Evolutionary conservation across 2,113 vertebrate species (phyloP), one percentile per base, ranked within the genome.

Genomic region (Martes martes): DNA sequence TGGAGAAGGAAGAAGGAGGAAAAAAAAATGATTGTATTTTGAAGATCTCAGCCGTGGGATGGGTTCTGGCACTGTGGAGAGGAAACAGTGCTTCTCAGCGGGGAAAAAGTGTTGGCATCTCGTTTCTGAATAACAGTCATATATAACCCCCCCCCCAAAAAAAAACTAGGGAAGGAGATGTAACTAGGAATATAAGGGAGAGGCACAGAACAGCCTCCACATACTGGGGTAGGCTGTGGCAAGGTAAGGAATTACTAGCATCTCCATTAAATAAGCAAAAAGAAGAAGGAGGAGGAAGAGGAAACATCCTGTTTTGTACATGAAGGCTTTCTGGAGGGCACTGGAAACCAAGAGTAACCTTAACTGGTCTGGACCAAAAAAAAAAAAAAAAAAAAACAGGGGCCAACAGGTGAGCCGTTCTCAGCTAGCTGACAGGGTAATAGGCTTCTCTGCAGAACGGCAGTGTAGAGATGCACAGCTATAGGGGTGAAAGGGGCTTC

Each of bases 371-470:
- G n/a, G 36, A 28, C 14, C 28, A 6, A 31, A 4, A 33, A n/a
- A n/a, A 14, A 6, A 55, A 55, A 55, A 1, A 1, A 19, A 55
- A 18, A 52, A 52, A 16, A 4, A 28, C 7, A 1, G 5, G 6
- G 0, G 0, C 55, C 80, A 14, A 52, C 0, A 2, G 4, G 7
- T 28, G 50, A 26, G 6, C 6, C 19, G 26, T 4, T 7, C 28
- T 23, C n/a, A 45, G 14, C 7, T 23, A 31, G 73, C 23, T 42
- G 9, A 61, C 1, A 4, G 2, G 24, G 18, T 8, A 61, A 16
- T 15, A 23, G 21, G 33, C 16, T 5, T 61, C 6, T 13, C 28
- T 24, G 42, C 19, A 52, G 42, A 90, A 45, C 1, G 10, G 2
- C 26, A 31, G 16, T 11, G 26, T 39, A 63, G 15, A 50, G 16